A percentile compares a stretch with the other conserved stretches of the same genome.
Evolutionary conservation across 1,140 invertebrate species (phyloP).

Genomic region (Babylonia areolata): DNA sequence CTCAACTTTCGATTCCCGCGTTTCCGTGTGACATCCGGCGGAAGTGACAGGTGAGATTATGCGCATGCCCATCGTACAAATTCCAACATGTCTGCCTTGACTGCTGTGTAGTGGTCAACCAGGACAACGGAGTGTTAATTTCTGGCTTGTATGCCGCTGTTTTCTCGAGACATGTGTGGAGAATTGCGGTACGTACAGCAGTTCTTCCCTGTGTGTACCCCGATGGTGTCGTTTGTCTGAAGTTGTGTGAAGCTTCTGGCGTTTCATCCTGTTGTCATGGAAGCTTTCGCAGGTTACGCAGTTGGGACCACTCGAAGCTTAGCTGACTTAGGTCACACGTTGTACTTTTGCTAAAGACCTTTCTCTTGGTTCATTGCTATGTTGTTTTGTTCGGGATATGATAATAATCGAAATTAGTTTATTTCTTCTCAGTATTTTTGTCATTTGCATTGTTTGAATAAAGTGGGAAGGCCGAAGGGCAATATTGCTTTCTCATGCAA

Average conservation of each 20-base stretch:
- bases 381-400: too few relatives aligned
- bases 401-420: not conserved
- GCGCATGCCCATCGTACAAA: slow-evolving; percentile 32
- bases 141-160: not conserved
- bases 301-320: not conserved
- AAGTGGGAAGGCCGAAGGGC: not conserved
- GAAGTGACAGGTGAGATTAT: not conserved
- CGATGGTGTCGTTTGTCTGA: not conserved
- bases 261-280: slow-evolving; percentile 30
- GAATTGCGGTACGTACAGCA: not conserved
- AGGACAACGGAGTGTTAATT: not conserved
- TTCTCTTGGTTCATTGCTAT: not conserved
- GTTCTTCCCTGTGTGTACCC: not conserved
- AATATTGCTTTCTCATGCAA: not conserved
- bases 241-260: not conserved
- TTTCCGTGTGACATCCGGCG: slow-evolving; percentile 18
- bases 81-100: slow-evolving; percentile 32
- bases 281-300: slow-evolving; percentile 19
- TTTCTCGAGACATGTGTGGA: not conserved
- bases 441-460: not conserved
- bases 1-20: slow-evolving; percentile 14
- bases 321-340: not conserved
- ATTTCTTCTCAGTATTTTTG: not conserved
- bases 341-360: not conserved
- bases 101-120: not conserved